A percentile compares a stretch with the other conserved stretches of the same genome.
Evolutionary conservation across 2,113 vertebrate species (phyloP).

Genomic region (Coturnix japonica): DNA sequence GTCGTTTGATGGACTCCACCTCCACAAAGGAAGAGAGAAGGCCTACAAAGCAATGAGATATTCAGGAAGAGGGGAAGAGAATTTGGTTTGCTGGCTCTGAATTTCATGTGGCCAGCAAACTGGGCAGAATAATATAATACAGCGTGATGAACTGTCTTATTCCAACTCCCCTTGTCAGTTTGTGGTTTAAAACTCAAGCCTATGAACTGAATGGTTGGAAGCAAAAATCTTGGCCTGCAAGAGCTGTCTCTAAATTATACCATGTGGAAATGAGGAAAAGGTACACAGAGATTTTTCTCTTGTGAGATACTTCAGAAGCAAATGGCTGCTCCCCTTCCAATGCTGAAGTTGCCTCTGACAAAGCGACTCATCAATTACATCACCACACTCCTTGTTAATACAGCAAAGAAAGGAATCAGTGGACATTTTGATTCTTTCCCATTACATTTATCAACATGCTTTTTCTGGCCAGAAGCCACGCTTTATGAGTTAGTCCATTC

Average conservation of each 20-base stretch:
- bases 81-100: not conserved
- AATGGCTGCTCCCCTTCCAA: not conserved
- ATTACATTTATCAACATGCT: not conserved
- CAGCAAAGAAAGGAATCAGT: not conserved
- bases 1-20: slow-evolving; percentile 97
- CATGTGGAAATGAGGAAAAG: not conserved
- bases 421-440: not conserved
- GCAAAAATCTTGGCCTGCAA: not conserved
- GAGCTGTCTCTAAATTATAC: not conserved
- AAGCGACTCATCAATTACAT: not conserved
- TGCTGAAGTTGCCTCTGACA: not conserved
- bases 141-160: not conserved
- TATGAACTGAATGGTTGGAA: not conserved
- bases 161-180: not conserved
- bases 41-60: slow-evolving; percentile 73
- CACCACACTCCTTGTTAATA: not conserved
- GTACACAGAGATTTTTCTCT: not conserved
- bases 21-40: slow-evolving; percentile 97
- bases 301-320: not conserved
- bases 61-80: not conserved
- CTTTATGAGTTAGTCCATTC: not conserved
- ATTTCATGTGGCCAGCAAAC: not conserved
- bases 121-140: not conserved
- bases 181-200: not conserved
- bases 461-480: not conserved